Base-by-base conservation (phyloP, 2,113 vertebrate species). In the Carassius auratus region DNA sequence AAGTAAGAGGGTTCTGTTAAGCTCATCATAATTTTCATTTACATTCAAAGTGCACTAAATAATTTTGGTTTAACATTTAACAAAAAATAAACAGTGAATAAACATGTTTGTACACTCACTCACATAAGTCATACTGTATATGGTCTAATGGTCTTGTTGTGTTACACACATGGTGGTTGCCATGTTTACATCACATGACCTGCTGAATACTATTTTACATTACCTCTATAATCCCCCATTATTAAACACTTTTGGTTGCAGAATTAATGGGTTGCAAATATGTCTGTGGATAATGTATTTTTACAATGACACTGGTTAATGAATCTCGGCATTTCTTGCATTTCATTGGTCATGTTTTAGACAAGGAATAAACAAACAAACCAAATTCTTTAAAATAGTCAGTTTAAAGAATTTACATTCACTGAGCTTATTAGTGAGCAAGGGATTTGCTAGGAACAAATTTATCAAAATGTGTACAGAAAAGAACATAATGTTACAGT, bases 141-240 rank as follows among this genome's bases (percentile, higher is more conserved):
- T 36, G 30, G 7, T 36, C 30, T 36, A 33, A 26, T 66, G 15
- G 5, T 7, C 9, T 38, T 10, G 42, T 45, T 45, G 42, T 45
- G 8, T 45, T 45, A 45, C 42, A 19, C 61, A 12, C n/a, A 30
- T 15, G 23, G 62, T 30, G 12, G 30, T 69, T 3, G 30, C 66
- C 66, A 36, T 69, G 30, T 38, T 71, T 33, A 71, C 33, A 71
- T 71, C 33, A 71, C 17, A 38, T 71, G 68, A 71, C 68, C 68
- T 1, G 64, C 30, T 38, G 30, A 69, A 69, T 17, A 36, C 5
- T 66, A 64, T 66, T 66, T 66, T 59, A 59, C 19, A 59, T 5
- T 26, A 15, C 0, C 13, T 66, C 64, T 66, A 66, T 33, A 66
- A 6, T 14, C 30, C 30, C 26, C 14, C 64, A 68, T 36, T 36